Base-by-base conservation (phyloP, 2,113 vertebrate genomes). In the Coregonus clupeaformis region DNA sequence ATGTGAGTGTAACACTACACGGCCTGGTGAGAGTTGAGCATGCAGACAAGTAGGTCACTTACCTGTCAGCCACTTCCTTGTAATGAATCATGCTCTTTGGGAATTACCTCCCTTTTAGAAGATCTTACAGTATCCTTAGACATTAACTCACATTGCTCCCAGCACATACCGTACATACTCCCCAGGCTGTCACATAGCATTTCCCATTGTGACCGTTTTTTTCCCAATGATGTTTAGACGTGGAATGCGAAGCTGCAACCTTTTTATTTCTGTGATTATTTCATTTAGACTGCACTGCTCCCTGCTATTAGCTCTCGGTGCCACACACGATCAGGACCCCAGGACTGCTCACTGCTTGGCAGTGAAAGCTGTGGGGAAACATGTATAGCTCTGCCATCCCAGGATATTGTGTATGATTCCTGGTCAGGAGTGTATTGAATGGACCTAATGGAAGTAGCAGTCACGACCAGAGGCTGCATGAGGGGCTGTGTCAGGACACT, bases 41-140 rank as follows among this genome's bases (percentile, higher is more conserved):
- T 18, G 24, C 12, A 67, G 32, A 65, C 30, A 68, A 70, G 20
- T 64, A 24, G 64, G 52, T 3, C 22, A 42, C 47, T 76, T 78
- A 73, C 78, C 65, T 79, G 42, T 79, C 74, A 73, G 5, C 30
- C 60, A 45, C 64, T 81, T 65, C 80, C 78, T 80, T 87, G 75
- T 86, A 85, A 91, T 92, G 88, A 79, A 67, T 60, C 68, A 59
- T 69, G 36, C 59, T 84, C 59, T 72, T 82, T 74, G 72, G 75
- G 72, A 87, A 85, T 86, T 52, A 77, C 78, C 76, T 69, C 13
- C 72, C 65, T 80, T 84, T 74, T 71, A 45, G 13, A 55, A 71
- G 45, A 71, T 63, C 65, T 42, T 78, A 84, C 74, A 78, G 65
- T 60, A 30, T 72, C 77, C 71, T 83, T 29, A 72, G 52, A 45